Conservation (phyloP, 2,888 invertebrate genomes). For the Xylota sylvarum region DNA sequence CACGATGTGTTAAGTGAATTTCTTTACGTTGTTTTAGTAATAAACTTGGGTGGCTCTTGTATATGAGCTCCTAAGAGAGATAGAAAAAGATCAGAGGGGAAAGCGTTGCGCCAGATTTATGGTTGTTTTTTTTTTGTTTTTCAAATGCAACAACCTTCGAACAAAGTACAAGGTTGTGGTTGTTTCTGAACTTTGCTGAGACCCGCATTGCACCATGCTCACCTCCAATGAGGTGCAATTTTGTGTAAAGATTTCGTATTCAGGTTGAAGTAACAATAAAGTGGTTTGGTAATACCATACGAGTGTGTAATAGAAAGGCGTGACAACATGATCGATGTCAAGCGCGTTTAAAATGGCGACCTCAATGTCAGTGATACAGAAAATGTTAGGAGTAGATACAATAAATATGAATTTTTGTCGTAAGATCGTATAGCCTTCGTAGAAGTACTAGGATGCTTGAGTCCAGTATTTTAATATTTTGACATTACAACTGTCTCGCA, state of each 20-base stretch:
- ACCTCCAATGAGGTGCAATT: neutral
- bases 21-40: neutral
- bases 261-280: neutral
- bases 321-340: no score
- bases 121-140: neutral
- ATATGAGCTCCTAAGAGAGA: neutral
- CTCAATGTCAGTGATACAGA: no score
- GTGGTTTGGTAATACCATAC: neutral
- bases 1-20: conserved; percentile 38
- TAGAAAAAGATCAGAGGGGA: conserved; percentile 4
- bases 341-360: no score
- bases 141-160: neutral
- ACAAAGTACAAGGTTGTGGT: neutral
- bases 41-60: neutral
- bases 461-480: no score
- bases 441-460: no score
- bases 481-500: no score
- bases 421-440: no score
- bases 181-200: neutral
- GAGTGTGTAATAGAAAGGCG: no score
- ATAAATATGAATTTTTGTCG: no score
- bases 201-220: neutral
- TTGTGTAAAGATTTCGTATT: neutral
- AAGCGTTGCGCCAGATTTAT: neutral
- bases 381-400: no score